A percentile compares a stretch with the other conserved stretches of the same genome.
phyloP scores from a whole-genome alignment of 2,113 vertebrate genomes.

The Brienomyrus brachyistius region DNA sequence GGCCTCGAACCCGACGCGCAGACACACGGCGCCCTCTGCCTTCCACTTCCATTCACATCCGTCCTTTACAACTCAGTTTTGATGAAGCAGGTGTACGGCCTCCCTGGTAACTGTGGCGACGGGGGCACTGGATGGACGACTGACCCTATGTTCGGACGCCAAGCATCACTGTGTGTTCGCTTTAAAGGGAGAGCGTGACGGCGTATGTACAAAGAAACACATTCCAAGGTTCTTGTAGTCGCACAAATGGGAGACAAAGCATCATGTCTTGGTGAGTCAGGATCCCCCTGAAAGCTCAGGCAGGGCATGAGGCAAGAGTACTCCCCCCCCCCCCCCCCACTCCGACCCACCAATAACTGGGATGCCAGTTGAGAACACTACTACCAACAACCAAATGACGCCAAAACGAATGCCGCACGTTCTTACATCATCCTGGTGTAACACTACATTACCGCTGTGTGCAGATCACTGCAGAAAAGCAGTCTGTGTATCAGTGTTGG shows the following conservation, averaged over 20 bases:
- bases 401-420: too few species aligned
- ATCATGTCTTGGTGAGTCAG: not conserved
- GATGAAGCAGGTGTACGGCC: not conserved
- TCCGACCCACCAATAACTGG: too few species aligned
- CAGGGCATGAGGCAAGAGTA: not conserved
- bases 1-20: conserved; percentile 15
- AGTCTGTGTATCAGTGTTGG: not conserved
- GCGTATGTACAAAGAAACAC: not conserved
- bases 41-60: conserved; percentile 1
- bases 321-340: too few species aligned
- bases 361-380: too few species aligned
- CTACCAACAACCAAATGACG: not conserved
- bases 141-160: not conserved
- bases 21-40: not conserved
- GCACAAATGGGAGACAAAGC: not conserved
- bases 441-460: not conserved
- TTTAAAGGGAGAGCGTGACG: not conserved
- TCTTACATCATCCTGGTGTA: not conserved
- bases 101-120: not conserved
- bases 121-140: not conserved
- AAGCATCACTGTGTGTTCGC: not conserved
- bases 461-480: not conserved
- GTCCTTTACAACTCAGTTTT: conserved; percentile 13
- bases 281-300: not conserved
- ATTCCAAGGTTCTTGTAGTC: not conserved